A percentile compares a stretch with the other conserved stretches of the same genome.
phyloP scores from a whole-genome alignment of 1,140 invertebrate species.

The Aethina tumida region DNA sequence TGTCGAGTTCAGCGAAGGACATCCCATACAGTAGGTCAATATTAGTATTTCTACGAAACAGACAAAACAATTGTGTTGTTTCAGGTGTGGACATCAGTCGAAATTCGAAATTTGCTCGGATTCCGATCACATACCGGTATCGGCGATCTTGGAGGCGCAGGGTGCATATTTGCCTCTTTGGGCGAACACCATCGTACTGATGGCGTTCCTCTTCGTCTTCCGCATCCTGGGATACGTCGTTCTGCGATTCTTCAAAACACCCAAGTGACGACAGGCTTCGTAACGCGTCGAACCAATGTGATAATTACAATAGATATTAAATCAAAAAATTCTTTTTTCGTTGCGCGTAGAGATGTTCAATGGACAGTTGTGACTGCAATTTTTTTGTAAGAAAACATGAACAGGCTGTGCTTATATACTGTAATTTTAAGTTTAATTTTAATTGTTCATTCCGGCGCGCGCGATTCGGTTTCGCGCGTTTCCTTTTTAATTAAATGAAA shows the following conservation, averaged over 20 bases:
- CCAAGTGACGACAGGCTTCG: conserved; percentile 37
- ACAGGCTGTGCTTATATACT: conserved; percentile 29
- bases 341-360: conserved; percentile 6
- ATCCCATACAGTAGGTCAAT: conserved; percentile 53
- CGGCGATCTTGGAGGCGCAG: conserved; percentile 58
- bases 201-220: conserved; percentile 64
- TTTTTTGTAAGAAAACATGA: conserved; percentile 23
- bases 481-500: too few species aligned
- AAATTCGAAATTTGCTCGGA: conserved; percentile 55
- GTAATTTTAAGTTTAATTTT: conserved; percentile 22
- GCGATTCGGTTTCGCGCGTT: too few species aligned
- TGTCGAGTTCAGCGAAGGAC: conserved; percentile 66
- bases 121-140: conserved; percentile 49
- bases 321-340: conserved; percentile 11
- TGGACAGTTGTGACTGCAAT: conserved; percentile 21
- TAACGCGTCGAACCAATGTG: conserved; percentile 11
- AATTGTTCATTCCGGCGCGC: conserved; percentile 29
- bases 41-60: conserved; percentile 4
- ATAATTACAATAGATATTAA: conserved; percentile 22
- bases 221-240: conserved; percentile 65
- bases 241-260: conserved; percentile 59
- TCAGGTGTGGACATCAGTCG: conserved; percentile 56
- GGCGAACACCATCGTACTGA: conserved; percentile 65
- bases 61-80: conserved; percentile 20
- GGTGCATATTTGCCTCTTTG: conserved; percentile 54